Evolutionary conservation across 2,797 vertebrate species (phyloP), one percentile per base, ranked within the genome.

Genomic region (Pangasius mekongensis): DNA sequence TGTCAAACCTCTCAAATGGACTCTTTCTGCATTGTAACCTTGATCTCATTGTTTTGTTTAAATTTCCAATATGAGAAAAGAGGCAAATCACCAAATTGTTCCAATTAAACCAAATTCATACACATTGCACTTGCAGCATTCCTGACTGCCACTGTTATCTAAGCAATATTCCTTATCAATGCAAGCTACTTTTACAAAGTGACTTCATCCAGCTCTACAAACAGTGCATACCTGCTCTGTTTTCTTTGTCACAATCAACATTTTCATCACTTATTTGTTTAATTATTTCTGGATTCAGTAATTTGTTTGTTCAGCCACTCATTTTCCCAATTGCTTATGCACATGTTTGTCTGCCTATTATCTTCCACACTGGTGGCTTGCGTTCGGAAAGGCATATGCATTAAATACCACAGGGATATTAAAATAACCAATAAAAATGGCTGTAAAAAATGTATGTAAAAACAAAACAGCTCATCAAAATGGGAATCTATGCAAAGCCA

Each of bases 241-340:
- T 85, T 73, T 58, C 66, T 85, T 85, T 85, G 52, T 43, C 2
- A 73, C 62, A 85, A 85, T 73, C 84, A 39, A 74, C 60, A 86
- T 62, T 76, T 86, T 30, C 84, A 85, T 85, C 36, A 86, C 8
- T 62, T 76, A 86, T 86, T 86, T 76, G 30, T 39, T 85, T 74
- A n/a, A 85, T 71, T 73, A 83, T 83, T 83, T 83, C 82, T 83
- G 60, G 43, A 66, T 83, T 83, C 43, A 22, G 82, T 83, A 49
- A 83, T 83, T 83, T 83, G 82, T 83, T 83, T 83, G 82, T 85
- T 74, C 66, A 85, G 67, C 60, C 69, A 85, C 43, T 85, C 54
- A 85, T 86, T 76, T 62, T 62, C 20, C 36, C 36, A 86, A 74
- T 56, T 76, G 10, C 56, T 62, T 76, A 86, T 76, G 36, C 69